Percentiles rank a stretch among this genome's conserved stretches.
phyloP scores from a whole-genome alignment of 2,113 vertebrate species.

The Aptenodytes patagonicus region DNA sequence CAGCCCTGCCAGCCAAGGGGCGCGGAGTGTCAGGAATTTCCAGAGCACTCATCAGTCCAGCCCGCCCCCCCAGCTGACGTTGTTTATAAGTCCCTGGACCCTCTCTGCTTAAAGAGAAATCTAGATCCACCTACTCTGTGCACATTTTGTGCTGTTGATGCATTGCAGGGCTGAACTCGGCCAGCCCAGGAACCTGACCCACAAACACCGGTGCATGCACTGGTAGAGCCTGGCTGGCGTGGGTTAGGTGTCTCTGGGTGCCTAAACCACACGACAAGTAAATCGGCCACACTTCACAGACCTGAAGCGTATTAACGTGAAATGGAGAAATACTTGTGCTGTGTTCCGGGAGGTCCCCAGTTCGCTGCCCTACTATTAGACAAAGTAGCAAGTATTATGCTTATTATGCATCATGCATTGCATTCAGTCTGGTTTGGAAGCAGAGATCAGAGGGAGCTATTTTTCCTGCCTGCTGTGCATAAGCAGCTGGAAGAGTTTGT shows the following conservation, averaged over 20 bases:
- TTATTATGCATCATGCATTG: background rate
- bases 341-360: background rate
- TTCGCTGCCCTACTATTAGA: background rate
- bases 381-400: background rate
- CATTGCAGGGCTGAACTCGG: background rate
- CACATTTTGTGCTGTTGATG: background rate
- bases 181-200: background rate
- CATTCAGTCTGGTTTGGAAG: background rate
- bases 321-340: background rate
- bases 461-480: background rate
- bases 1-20: background rate
- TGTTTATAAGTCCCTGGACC: slow-evolving; percentile 6
- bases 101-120: background rate
- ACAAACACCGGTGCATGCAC: background rate
- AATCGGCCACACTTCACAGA: background rate
- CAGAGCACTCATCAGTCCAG: background rate
- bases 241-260: background rate
- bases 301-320: background rate
- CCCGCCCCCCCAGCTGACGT: background rate
- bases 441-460: background rate
- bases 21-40: background rate
- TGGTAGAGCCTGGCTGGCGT: rapidly evolving
- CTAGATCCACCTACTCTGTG: background rate
- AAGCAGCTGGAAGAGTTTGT: background rate
- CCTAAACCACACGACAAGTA: background rate